Conservation (phyloP, 2,113 vertebrate genomes). For the Phalacrocorax brasilianus region DNA sequence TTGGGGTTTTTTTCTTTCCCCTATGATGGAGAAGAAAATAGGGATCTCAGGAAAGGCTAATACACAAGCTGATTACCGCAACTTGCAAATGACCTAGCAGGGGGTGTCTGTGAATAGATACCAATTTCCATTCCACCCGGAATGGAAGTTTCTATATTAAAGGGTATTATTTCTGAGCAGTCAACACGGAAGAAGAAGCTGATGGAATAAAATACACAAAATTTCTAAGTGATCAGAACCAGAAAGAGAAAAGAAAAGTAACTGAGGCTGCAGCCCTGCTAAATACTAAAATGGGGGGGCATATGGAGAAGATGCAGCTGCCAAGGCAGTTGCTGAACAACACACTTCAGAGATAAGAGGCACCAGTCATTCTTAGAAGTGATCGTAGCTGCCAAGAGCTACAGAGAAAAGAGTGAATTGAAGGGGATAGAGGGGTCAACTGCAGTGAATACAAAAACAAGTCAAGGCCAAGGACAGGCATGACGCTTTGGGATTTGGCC, state of each 20-base stretch:
- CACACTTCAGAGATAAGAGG: constrained; percentile 59
- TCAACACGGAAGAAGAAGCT: not conserved
- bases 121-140: constrained; percentile 9
- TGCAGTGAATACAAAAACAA: constrained; percentile 38
- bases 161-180: constrained; percentile 30
- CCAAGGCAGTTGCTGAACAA: not conserved
- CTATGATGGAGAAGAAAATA: not conserved
- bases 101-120: constrained; percentile 44
- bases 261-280: not conserved
- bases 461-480: constrained; percentile 51
- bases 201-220: not conserved
- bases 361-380: constrained; percentile 42
- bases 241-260: not conserved
- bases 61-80: constrained; percentile 9
- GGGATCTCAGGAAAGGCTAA: constrained; percentile 18
- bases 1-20: not conserved
- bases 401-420: constrained; percentile 40
- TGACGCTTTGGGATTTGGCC: constrained; percentile 52
- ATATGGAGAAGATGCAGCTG: constrained; percentile 3
- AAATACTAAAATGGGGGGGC: not conserved
- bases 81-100: constrained; percentile 46
- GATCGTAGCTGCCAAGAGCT: constrained; percentile 47
- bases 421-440: constrained; percentile 39
- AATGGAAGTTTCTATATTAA: not conserved
- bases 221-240: not conserved